These are phyloP conservation scores for Erinaceus europaeus DNA, from an alignment of 2,113 vertebrate genomes.

Conservation along the genomic window DNA sequence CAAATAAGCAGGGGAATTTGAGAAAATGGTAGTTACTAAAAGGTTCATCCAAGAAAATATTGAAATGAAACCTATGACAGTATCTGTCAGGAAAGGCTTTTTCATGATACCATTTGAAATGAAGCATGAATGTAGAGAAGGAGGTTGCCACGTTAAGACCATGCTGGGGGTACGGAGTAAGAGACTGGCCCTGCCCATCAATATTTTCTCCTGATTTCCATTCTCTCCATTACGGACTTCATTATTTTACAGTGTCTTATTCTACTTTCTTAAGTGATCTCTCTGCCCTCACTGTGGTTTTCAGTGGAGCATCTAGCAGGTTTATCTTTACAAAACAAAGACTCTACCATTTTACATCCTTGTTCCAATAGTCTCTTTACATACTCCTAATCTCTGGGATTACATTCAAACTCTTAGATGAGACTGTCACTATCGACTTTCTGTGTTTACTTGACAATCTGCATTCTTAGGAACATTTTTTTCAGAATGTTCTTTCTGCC, in stretches of 20 bases:
- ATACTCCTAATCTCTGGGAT: neutral
- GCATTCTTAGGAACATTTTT: neutral
- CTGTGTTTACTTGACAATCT: neutral
- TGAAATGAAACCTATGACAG: neutral
- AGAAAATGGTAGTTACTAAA: neutral
- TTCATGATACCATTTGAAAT: neutral
- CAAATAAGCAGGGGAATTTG: constrained; percentile 3
- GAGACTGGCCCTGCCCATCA: neutral
- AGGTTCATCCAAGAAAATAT: neutral
- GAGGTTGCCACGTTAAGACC: neutral
- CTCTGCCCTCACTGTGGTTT: neutral
- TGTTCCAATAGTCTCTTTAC: neutral
- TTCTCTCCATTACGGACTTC: neutral
- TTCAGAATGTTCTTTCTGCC: neutral
- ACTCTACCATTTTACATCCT: neutral
- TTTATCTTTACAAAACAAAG: neutral
- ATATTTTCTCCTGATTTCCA: neutral
- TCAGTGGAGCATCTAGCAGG: neutral
- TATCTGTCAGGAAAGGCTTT: neutral
- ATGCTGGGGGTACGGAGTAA: neutral
- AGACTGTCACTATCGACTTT: neutral
- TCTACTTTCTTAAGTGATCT: neutral
- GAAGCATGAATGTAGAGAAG: neutral
- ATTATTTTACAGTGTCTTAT: neutral
- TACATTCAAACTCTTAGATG: neutral